Evolutionary conservation across 2,888 invertebrate species (phyloP).

Genomic region (Orthonevra nobilis): DNA sequence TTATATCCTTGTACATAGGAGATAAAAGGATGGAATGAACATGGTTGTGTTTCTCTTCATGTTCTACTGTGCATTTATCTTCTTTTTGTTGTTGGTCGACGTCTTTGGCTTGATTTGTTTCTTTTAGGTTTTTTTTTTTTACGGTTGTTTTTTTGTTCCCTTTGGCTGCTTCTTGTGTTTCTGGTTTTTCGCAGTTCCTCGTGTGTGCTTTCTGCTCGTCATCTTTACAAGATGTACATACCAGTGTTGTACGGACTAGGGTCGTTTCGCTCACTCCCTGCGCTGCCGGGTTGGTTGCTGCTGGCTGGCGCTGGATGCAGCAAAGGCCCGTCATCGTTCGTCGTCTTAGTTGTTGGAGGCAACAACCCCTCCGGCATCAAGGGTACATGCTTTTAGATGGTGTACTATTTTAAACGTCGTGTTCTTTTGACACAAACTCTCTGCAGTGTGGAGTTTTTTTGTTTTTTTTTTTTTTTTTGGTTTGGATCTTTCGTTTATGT

Average conservation of each 20-base stretch:
- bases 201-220: slow-evolving; percentile 68
- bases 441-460: slow-evolving; percentile 55
- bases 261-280: slow-evolving; percentile 69
- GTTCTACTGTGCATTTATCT: slow-evolving; percentile 57
- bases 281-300: slow-evolving; percentile 36
- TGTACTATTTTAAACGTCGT: slow-evolving; percentile 71
- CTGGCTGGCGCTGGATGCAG: slow-evolving; percentile 39
- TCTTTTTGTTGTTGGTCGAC: slow-evolving; percentile 42
- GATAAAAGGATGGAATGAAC: slow-evolving; percentile 71
- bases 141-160: slow-evolving; percentile 52
- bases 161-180: slow-evolving; percentile 69
- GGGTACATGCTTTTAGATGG: slow-evolving; percentile 70
- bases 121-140: slow-evolving; percentile 32
- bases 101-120: slow-evolving; percentile 61
- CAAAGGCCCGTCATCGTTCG: slow-evolving; percentile 13
- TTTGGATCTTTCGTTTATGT: slow-evolving; percentile 58
- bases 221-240: slow-evolving; percentile 69
- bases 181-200: slow-evolving; percentile 60
- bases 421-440: slow-evolving; percentile 69
- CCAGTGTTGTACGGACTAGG: slow-evolving; percentile 65
- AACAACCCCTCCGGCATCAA: slow-evolving; percentile 68
- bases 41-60: slow-evolving; percentile 67
- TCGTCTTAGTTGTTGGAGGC: slow-evolving; percentile 33
- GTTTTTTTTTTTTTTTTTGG: slow-evolving; percentile 33
- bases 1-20: slow-evolving; percentile 70